Percentiles rank a stretch among this genome's conserved stretches.
Evolutionary conservation across 2,888 invertebrate genomes (phyloP).

Genomic region (Acanthopleura granulata): DNA sequence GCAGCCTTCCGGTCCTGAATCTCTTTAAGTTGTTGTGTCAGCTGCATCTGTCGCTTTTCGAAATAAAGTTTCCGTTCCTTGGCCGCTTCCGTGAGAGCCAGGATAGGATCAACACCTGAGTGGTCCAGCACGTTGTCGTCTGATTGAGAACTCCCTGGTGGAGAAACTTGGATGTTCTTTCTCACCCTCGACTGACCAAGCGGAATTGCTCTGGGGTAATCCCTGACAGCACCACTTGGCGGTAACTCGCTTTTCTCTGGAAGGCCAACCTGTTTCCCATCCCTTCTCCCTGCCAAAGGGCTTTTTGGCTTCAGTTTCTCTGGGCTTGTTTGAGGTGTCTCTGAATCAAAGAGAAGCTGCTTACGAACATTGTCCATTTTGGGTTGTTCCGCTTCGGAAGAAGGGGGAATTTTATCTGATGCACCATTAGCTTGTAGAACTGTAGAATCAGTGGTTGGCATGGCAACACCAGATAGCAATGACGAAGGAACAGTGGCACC

Average conservation of each 20-base stretch:
- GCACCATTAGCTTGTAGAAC: background rate
- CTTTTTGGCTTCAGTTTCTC: background rate
- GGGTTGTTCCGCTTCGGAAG: background rate
- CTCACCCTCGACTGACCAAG: background rate
- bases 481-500: background rate
- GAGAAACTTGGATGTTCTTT: background rate
- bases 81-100: background rate
- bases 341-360: background rate
- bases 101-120: background rate
- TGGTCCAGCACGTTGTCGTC: background rate
- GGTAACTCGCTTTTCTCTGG: background rate
- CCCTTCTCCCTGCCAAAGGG: background rate
- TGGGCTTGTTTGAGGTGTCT: background rate
- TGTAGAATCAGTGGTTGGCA: background rate
- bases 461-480: background rate
- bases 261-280: background rate
- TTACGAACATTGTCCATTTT: constrained; percentile 1
- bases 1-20: constrained; percentile 54
- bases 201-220: background rate
- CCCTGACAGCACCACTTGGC: background rate
- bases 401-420: background rate
- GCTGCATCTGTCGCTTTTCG: constrained; percentile 43
- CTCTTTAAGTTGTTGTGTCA: constrained; percentile 47
- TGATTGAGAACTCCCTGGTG: background rate
- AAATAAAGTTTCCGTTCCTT: constrained; percentile 24